Percentiles rank a stretch among this genome's conserved stretches.
These are phyloP conservation scores for Cetonia aurata DNA, from an alignment of 2,888 invertebrate genomes.

Conservation along the genomic window DNA sequence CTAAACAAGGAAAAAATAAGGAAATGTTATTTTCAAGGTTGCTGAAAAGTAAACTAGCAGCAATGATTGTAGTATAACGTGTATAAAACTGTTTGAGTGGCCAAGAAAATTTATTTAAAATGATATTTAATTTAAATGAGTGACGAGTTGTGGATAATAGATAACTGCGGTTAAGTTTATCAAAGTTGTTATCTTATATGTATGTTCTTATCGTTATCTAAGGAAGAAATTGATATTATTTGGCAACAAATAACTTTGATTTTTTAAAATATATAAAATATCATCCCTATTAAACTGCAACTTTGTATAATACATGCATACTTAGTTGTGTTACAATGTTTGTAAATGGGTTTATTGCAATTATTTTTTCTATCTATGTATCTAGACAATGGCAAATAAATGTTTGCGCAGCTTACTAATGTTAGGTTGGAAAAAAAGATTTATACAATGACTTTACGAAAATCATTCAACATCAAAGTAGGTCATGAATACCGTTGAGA, in stretches of 20 bases:
- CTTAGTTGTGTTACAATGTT: too few species aligned
- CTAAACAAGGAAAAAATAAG: constrained; percentile 22
- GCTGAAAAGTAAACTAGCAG: constrained; percentile 1
- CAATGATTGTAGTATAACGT: not conserved
- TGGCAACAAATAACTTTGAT: too few species aligned
- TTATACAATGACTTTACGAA: constrained; percentile 32
- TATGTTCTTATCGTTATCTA: not conserved
- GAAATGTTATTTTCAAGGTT: constrained; percentile 28
- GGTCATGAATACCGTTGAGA: constrained; percentile 37
- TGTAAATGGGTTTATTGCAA: too few species aligned
- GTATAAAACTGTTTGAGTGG: not conserved
- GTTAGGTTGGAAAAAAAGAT: not conserved
- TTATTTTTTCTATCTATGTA: too few species aligned
- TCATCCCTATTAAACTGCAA: too few species aligned
- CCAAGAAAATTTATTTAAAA: constrained; percentile 1
- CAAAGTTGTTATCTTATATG: not conserved
- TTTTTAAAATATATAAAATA: too few species aligned
- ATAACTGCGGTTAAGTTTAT: too few species aligned
- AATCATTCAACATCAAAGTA: constrained; percentile 32
- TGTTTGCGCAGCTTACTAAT: too few species aligned
- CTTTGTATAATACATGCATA: too few species aligned
- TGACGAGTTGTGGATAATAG: too few species aligned
- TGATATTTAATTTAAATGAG: too few species aligned
- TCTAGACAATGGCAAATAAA: not conserved
- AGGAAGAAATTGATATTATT: not conserved